A percentile compares a stretch with the other conserved stretches of the same genome.
These are phyloP conservation scores for Anguilla japonica DNA, from an alignment of 2,113 vertebrate species.

Conservation along the genomic window DNA sequence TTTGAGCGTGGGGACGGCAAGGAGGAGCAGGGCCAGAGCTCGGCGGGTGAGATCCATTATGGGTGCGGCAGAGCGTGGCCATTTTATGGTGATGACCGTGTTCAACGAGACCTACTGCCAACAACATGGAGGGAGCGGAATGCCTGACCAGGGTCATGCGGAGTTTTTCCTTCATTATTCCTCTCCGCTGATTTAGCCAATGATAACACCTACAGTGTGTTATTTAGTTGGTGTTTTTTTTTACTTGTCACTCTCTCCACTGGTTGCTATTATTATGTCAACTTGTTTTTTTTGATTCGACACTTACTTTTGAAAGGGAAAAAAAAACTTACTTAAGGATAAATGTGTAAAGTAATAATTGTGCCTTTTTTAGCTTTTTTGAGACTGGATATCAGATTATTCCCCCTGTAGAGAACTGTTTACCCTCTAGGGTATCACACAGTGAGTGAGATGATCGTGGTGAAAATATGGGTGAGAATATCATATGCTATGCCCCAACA, in stretches of 20 bases:
- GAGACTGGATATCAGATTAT: background rate
- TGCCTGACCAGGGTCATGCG: constrained; percentile 51
- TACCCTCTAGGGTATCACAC: background rate
- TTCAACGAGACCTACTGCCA: constrained; percentile 31
- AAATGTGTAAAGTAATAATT: background rate
- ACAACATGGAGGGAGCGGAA: constrained; percentile 32
- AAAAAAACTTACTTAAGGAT: too few relatives aligned
- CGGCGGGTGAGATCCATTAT: constrained; percentile 31
- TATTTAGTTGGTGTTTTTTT: background rate
- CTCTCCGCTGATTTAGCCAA: constrained; percentile 43
- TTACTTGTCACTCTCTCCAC: background rate
- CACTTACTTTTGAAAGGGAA: background rate
- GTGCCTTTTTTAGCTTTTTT: background rate
- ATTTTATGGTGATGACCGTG: constrained; percentile 26
- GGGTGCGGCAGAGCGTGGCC: constrained; percentile 21
- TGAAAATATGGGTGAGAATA: background rate
- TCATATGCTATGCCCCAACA: too few relatives aligned
- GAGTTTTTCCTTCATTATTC: constrained; percentile 49
- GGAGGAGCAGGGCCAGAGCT: background rate
- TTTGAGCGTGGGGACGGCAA: background rate
- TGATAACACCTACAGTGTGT: too few relatives aligned
- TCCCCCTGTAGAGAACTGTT: background rate
- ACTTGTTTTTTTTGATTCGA: background rate
- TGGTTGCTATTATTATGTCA: background rate
- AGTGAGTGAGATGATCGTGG: background rate